Conservation (phyloP, 2,888 invertebrate species). For the Euzophera pinguis region DNA sequence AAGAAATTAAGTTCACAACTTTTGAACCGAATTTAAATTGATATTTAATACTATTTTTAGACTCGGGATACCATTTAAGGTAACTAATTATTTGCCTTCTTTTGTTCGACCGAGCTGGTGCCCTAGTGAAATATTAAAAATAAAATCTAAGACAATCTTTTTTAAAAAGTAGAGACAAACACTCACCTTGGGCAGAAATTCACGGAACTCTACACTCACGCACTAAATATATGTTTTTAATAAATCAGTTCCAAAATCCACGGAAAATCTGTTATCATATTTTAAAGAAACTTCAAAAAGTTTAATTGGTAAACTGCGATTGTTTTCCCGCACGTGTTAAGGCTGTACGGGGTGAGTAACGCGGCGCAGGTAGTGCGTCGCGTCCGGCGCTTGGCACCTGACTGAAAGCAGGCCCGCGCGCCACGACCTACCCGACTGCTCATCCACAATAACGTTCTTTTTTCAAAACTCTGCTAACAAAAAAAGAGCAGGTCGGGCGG, state of each 20-base stretch:
- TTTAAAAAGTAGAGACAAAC: not conserved
- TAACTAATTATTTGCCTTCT: too few species aligned
- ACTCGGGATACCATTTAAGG: too few species aligned
- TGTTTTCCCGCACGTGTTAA: conserved; percentile 34
- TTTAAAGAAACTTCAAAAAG: conserved; percentile 13
- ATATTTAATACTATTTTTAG: too few species aligned
- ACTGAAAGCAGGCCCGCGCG: conserved; percentile 72
- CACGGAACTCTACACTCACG: conserved; percentile 47
- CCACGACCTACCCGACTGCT: conserved; percentile 75
- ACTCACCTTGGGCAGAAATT: conserved; percentile 53
- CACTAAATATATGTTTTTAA: conserved; percentile 30
- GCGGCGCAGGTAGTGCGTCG: conserved; percentile 52
- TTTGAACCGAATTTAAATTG: too few species aligned
- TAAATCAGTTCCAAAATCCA: conserved; percentile 21
- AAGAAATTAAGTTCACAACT: too few species aligned
- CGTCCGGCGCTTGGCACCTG: conserved; percentile 73
- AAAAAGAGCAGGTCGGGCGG: conserved; percentile 62
- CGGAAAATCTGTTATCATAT: conserved; percentile 22
- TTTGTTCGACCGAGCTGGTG: too few species aligned
- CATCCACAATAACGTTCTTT: conserved; percentile 63
- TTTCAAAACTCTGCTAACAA: conserved; percentile 67
- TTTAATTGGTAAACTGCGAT: conserved; percentile 13
- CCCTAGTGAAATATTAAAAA: too few species aligned
- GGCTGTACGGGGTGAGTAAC: conserved; percentile 44
- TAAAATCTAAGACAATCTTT: too few species aligned